phyloP scores from a whole-genome alignment of 2,888 invertebrate species.

The Chydorus sphaericus region DNA sequence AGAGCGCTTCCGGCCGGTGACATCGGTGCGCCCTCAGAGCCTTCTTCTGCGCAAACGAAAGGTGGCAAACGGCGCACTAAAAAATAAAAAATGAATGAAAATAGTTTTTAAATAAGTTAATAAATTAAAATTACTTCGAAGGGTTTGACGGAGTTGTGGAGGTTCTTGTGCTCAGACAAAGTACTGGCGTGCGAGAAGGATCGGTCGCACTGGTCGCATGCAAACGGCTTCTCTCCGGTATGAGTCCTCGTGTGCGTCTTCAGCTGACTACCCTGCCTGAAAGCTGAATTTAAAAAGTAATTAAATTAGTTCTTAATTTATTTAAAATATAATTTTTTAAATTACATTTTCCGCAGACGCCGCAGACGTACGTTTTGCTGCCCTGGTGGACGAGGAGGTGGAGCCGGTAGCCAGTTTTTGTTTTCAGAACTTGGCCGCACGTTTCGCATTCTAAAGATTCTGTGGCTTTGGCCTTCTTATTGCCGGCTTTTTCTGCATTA shows the following conservation, averaged over 20 bases:
- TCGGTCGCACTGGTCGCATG: neutral
- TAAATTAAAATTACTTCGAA: neutral
- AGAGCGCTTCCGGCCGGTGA: too few species aligned
- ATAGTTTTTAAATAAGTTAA: neutral
- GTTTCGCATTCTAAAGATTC: neutral
- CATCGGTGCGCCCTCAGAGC: neutral
- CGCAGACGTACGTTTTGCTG: neutral
- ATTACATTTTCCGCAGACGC: neutral
- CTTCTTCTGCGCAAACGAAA: neutral
- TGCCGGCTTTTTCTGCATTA: neutral
- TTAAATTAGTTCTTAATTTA: neutral
- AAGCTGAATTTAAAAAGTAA: neutral
- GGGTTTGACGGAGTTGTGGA: neutral
- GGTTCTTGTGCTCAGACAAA: neutral
- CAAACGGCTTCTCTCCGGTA: neutral
- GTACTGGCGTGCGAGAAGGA: neutral
- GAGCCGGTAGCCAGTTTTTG: neutral
- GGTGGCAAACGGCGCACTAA: neutral
- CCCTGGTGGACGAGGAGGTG: neutral
- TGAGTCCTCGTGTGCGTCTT: conserved; percentile 1
- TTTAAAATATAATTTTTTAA: neutral
- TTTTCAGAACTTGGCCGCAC: neutral
- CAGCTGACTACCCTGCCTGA: neutral
- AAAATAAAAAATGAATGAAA: neutral
- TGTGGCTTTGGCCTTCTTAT: neutral